Evolutionary conservation across 1,140 invertebrate genomes (phyloP), one percentile per base, ranked within the genome.

Genomic region (Drosophila lacertosa): DNA sequence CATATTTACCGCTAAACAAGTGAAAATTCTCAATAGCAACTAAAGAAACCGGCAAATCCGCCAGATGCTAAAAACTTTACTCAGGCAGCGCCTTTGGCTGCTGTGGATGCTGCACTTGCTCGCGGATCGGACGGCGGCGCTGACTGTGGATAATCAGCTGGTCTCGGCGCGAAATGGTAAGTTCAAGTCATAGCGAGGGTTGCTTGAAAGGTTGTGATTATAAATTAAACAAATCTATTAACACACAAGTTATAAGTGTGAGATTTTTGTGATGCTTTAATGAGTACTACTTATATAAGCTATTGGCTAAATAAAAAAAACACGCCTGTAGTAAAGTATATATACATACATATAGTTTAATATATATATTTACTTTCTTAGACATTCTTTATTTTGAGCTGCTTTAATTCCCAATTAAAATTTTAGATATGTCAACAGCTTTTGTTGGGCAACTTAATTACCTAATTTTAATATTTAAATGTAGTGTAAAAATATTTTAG

Each of bases 91-190:
- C 20, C 15, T 15, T 64, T 26, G 55, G 50, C n/a, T 53, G 74
- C 55, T 79, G 26, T 42, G 62, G n/a, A 42, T 55, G 47, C 42
- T 83, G 29, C 71, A 51, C 42, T 10, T 37, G 15, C 63, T 62
- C 45, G 50, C 55, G 51, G 33, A 55, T 13, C 11, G 15, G 11
- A 24, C 64, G 7, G 18, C 22, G 4, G 55, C 74, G 9, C 59
- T 91, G 45, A 91, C 89, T 4, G 89, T 91, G 65, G 89, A 91
- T 72, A 91, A 91, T 68, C 89, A 91, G 66, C 70, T 91, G 63
- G 89, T 91, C 29, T 91, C 89, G 4, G 89, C 89, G 18, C 70
- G 89, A 62, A 91, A 91, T 90, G 89, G 89, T 91, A 77, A 89
- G 79, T 63, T n/a, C n/a, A n/a, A n/a, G 5, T 0, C 0, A 9